A percentile compares a stretch with the other conserved stretches of the same genome.
phyloP scores from a whole-genome alignment of 2,888 invertebrate genomes.

The Andrena dorsata region DNA sequence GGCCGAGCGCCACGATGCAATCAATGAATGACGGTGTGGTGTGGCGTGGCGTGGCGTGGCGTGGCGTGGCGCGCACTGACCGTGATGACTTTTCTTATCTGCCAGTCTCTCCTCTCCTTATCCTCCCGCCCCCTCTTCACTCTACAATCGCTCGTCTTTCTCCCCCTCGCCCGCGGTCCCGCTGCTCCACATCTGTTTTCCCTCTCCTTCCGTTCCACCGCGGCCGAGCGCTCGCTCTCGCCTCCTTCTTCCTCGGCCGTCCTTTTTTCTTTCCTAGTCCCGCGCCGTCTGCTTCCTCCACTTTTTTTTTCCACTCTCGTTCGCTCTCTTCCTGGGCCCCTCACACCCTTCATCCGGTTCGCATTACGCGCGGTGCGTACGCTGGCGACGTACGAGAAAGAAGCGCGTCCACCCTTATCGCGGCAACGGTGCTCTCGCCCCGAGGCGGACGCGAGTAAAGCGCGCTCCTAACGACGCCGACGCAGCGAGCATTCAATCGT shows the following conservation, averaged over 20 bases:
- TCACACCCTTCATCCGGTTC: conserved; percentile 60
- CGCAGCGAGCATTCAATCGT: not conserved
- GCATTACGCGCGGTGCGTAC: conserved; percentile 69
- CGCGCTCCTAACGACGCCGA: conserved; percentile 22
- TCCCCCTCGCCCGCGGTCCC: conserved; percentile 2
- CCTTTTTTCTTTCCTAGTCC: conserved; percentile 6
- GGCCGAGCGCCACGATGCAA: conserved; percentile 75
- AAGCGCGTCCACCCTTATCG: conserved; percentile 52
- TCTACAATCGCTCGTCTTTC: conserved; percentile 33
- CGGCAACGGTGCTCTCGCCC: conserved; percentile 51
- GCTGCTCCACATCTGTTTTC: conserved; percentile 36
- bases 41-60: conserved; percentile 66
- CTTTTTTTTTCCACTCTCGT: conserved; percentile 22
- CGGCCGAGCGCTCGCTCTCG: not conserved
- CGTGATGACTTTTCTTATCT: conserved; percentile 79
- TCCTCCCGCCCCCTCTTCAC: conserved; percentile 11
- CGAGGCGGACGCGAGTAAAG: conserved; percentile 14
- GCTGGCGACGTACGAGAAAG: conserved; percentile 47
- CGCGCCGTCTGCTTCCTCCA: not conserved
- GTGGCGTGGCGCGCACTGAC: conserved; percentile 75
- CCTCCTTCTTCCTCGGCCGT: not conserved
- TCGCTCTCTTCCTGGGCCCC: conserved; percentile 39
- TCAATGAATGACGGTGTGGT: conserved; percentile 80
- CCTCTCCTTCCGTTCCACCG: not conserved
- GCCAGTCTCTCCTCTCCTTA: conserved; percentile 42